These are phyloP conservation scores for Aethes cnicana DNA, from an alignment of 2,888 invertebrate genomes.

Conservation along the genomic window DNA sequence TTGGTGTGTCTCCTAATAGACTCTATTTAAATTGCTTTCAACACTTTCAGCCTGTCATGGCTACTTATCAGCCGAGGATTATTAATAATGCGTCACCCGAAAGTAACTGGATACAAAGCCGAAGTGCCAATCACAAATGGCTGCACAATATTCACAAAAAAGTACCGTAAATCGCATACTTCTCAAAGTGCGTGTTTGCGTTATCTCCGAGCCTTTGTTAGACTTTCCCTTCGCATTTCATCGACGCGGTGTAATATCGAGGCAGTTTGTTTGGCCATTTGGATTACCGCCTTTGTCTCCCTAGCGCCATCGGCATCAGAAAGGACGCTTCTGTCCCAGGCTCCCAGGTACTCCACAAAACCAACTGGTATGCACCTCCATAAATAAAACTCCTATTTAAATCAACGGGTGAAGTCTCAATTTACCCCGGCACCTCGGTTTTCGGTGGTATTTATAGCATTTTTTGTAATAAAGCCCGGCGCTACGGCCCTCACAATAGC, in stretches of 20 bases:
- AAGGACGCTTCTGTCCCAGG: slow-evolving; percentile 53
- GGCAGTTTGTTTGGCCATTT: slow-evolving; percentile 64
- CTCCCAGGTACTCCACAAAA: slow-evolving; percentile 23
- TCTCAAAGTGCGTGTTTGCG: slow-evolving; percentile 57
- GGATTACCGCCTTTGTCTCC: slow-evolving; percentile 65
- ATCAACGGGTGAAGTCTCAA: not conserved
- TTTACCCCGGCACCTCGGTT: not conserved
- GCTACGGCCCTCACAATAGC: slow-evolving; percentile 45
- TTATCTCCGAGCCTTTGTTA: slow-evolving; percentile 61
- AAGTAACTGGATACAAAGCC: slow-evolving; percentile 37
- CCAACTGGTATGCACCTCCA: slow-evolving; percentile 5
- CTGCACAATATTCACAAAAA: slow-evolving; percentile 50
- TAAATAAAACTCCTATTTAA: not conserved
- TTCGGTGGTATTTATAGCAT: slow-evolving; percentile 25
- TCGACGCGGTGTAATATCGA: slow-evolving; percentile 54
- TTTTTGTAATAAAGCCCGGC: slow-evolving; percentile 38
- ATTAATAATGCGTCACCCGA: slow-evolving; percentile 32
- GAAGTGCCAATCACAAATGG: slow-evolving; percentile 33
- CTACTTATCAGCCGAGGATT: not conserved
- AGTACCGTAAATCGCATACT: slow-evolving; percentile 59
- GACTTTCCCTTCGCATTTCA: slow-evolving; percentile 69
- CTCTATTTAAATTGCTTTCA: too few relatives aligned
- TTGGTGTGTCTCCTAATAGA: too few relatives aligned
- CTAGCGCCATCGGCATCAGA: slow-evolving; percentile 63
- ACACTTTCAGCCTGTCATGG: too few relatives aligned